phyloP scores from a whole-genome alignment of 2,888 invertebrate species.

The Drosophila austrosaltans region DNA sequence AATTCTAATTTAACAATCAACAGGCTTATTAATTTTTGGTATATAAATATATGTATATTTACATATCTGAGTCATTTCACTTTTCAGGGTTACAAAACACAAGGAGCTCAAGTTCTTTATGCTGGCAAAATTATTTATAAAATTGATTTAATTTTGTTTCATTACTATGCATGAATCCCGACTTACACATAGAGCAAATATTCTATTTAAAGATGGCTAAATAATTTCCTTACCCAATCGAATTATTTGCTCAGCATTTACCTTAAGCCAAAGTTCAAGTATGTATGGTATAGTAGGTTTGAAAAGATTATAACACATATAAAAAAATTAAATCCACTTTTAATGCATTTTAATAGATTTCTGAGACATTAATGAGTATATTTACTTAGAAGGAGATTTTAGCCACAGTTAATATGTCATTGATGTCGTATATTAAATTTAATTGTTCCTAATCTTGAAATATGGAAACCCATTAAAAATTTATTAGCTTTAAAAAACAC shows the following conservation, averaged over 20 bases:
- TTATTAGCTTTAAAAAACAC: too few relatives aligned
- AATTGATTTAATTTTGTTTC: neutral
- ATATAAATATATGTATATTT: neutral
- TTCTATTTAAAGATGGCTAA: neutral
- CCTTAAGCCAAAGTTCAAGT: neutral
- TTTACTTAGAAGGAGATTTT: too few relatives aligned
- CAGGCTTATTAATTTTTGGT: neutral
- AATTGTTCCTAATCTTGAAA: too few relatives aligned
- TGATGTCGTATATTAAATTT: too few relatives aligned
- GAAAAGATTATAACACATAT: neutral
- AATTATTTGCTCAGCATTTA: neutral
- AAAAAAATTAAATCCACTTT: too few relatives aligned
- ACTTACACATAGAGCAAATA: neutral
- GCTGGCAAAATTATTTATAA: neutral
- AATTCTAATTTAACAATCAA: slow-evolving; percentile 48
- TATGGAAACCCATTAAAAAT: too few relatives aligned
- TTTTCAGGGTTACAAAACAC: neutral
- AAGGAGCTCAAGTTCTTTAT: neutral
- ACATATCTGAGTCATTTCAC: slow-evolving; percentile 2
- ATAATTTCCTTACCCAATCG: neutral
- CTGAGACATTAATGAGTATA: too few relatives aligned
- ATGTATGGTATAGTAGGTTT: neutral
- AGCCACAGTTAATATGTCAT: too few relatives aligned
- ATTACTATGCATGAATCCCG: neutral
- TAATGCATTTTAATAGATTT: too few relatives aligned